phyloP scores from a whole-genome alignment of 2,797 vertebrate genomes.

The Crenichthys baileyi region DNA sequence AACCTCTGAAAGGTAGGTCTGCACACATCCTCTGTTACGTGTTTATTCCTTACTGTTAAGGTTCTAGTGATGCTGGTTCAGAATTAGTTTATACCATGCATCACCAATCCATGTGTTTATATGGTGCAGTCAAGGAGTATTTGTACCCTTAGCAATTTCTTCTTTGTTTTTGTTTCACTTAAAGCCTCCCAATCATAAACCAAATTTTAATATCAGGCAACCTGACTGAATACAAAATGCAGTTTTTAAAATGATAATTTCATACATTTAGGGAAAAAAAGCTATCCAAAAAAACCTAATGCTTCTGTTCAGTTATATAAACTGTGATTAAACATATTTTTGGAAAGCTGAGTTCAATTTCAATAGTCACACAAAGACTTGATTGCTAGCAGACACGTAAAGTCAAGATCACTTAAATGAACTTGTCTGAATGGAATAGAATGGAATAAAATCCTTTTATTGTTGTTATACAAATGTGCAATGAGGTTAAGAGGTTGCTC shows the following conservation, averaged over 20 bases:
- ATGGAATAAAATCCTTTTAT: too few species aligned
- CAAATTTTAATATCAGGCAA: neutral
- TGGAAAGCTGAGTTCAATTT: too few species aligned
- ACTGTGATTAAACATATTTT: too few species aligned
- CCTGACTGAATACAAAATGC: neutral
- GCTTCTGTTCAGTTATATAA: too few species aligned
- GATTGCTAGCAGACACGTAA: too few species aligned
- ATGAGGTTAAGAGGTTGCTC: too few species aligned
- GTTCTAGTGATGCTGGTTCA: neutral
- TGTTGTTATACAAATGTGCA: too few species aligned
- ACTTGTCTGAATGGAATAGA: too few species aligned
- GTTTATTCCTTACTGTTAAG: neutral
- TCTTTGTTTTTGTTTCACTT: neutral
- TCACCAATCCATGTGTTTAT: neutral
- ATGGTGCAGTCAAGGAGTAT: neutral
- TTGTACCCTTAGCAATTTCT: neutral
- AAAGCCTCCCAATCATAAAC: neutral
- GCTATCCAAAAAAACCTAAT: neutral
- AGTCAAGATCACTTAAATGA: too few species aligned
- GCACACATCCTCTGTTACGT: neutral
- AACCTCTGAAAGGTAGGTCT: constrained; percentile 95
- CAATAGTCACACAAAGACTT: too few species aligned
- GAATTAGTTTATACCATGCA: neutral
- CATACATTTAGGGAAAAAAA: neutral
- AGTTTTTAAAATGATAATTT: neutral